Percentiles rank a stretch among this genome's conserved stretches.
Conservation (phyloP, 2,113 vertebrate species). For the Brienomyrus longianalis region DNA sequence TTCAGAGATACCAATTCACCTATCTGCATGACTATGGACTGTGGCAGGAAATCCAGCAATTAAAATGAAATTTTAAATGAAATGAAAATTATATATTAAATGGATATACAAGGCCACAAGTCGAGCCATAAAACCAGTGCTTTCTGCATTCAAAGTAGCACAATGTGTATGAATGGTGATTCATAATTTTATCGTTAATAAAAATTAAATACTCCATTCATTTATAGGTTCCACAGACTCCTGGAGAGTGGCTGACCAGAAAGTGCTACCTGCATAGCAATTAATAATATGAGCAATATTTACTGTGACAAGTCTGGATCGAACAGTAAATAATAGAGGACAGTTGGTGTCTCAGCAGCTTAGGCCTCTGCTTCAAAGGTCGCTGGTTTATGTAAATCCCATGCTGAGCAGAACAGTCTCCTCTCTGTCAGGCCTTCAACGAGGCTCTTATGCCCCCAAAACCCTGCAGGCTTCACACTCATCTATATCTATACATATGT, state of each 20-base stretch:
- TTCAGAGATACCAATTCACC: neutral
- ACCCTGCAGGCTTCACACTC: neutral
- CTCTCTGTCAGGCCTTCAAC: neutral
- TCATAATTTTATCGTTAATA: neutral
- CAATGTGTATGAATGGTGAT: neutral
- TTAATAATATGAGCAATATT: neutral
- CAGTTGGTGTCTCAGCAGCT: neutral
- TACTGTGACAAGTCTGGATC: neutral
- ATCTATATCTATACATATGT: neutral
- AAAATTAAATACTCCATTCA: neutral
- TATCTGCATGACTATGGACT: neutral
- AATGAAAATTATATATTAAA: too few relatives aligned
- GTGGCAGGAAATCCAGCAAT: neutral
- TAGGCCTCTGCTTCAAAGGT: neutral
- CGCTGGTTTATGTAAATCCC: neutral
- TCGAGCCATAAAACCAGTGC: neutral
- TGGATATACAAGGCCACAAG: neutral
- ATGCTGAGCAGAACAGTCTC: neutral
- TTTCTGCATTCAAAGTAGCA: neutral
- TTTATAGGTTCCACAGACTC: neutral
- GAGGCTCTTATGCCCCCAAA: neutral
- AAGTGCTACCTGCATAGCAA: neutral
- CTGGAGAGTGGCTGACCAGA: neutral
- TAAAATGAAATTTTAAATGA: too few relatives aligned
- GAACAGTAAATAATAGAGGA: neutral